Evolutionary conservation across 2,113 vertebrate genomes (phyloP).

Genomic region (Dicrurus megarhynchus): DNA sequence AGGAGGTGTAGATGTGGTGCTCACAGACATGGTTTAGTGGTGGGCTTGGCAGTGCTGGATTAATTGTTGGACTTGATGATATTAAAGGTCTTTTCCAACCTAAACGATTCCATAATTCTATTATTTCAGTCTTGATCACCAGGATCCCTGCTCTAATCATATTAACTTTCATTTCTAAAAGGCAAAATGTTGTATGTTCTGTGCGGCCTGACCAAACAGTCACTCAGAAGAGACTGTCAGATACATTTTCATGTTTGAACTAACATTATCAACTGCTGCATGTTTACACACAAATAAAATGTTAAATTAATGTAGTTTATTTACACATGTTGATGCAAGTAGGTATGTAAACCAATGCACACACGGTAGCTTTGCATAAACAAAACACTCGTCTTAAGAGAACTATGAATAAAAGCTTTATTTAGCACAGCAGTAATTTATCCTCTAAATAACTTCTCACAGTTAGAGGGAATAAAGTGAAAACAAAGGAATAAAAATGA

Average conservation of each 20-base stretch:
- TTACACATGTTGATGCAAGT: not conserved
- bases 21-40: not conserved
- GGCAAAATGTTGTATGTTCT: not conserved
- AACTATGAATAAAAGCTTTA: not conserved
- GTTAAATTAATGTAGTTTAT: not conserved
- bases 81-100: not conserved
- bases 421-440: not conserved
- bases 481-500: constrained; percentile 7
- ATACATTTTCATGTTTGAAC: not conserved
- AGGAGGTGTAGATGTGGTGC: too few species aligned
- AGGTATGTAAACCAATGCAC: not conserved
- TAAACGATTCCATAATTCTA: not conserved
- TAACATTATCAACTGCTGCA: not conserved
- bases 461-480: not conserved
- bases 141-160: not conserved
- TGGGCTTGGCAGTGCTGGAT: not conserved
- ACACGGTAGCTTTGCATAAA: not conserved
- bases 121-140: not conserved
- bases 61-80: not conserved
- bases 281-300: not conserved
- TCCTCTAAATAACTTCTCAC: not conserved
- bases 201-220: not conserved
- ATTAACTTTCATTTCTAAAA: not conserved
- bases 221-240: not conserved
- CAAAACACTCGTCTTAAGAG: not conserved